These are phyloP conservation scores for Sigmodon hispidus DNA, from an alignment of 2,113 vertebrate species.

Conservation along the genomic window DNA sequence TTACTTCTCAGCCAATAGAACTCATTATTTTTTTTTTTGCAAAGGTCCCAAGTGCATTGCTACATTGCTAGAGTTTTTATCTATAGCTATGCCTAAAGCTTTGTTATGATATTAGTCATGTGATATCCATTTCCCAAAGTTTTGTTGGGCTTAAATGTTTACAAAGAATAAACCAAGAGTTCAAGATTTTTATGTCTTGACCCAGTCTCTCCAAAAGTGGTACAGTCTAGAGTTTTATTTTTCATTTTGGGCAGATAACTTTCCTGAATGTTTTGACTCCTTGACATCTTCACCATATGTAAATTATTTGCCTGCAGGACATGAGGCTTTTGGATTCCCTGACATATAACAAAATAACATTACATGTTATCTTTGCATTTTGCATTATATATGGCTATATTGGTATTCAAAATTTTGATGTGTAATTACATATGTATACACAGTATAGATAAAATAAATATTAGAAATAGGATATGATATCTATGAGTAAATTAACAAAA, in stretches of 20 bases:
- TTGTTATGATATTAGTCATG: not conserved
- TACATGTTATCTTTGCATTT: not conserved
- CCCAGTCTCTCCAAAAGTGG: not conserved
- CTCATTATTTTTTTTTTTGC: not conserved
- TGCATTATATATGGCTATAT: not conserved
- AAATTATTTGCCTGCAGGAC: too few species aligned
- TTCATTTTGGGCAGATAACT: not conserved
- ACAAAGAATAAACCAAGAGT: not conserved
- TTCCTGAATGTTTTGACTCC: too few species aligned
- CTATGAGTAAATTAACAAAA: not conserved
- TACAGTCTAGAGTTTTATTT: not conserved
- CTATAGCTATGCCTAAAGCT: not conserved
- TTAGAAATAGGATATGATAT: rapidly evolving
- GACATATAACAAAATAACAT: not conserved
- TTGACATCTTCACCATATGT: too few species aligned
- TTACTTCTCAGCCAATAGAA: not conserved
- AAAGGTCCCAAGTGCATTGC: not conserved
- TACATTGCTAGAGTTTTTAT: not conserved
- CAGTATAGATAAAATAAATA: not conserved
- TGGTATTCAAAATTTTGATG: not conserved
- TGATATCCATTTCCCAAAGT: not conserved
- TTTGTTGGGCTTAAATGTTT: not conserved
- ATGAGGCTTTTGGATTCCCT: not conserved
- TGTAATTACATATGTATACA: not conserved
- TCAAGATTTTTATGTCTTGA: not conserved